Conservation (phyloP, 2,797 vertebrate genomes). For the Coendou prehensilis region DNA sequence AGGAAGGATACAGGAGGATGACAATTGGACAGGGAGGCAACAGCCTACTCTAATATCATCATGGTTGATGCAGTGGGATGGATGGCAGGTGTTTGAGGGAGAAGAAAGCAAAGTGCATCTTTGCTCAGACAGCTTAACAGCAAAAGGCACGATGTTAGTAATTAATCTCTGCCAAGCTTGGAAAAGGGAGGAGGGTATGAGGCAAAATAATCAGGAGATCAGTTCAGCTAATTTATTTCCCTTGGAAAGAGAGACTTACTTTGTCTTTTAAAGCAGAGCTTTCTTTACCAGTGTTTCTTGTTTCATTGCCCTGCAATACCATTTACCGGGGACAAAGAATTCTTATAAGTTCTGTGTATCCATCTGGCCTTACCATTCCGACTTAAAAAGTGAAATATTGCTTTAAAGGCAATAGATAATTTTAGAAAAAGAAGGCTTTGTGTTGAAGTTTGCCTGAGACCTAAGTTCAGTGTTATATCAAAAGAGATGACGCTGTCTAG, state of each 20-base stretch:
- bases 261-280: background rate
- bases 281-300: background rate
- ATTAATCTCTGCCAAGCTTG: background rate
- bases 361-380: slow-evolving; percentile 1
- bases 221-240: slow-evolving; percentile 47
- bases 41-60: background rate
- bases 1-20: background rate
- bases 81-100: background rate
- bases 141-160: background rate
- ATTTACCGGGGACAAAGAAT: background rate
- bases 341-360: background rate
- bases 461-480: background rate
- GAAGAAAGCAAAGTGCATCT: background rate
- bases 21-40: background rate
- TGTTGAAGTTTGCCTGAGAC: background rate
- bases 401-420: background rate
- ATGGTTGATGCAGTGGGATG: background rate
- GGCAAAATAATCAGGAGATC: background rate
- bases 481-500: background rate
- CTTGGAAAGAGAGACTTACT: background rate
- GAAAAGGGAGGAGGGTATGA: background rate
- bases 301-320: background rate
- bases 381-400: background rate
- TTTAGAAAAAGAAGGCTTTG: background rate
- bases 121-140: background rate